These are phyloP conservation scores for Pipistrellus kuhlii DNA, from an alignment of 2,797 vertebrate genomes.

Conservation along the genomic window DNA sequence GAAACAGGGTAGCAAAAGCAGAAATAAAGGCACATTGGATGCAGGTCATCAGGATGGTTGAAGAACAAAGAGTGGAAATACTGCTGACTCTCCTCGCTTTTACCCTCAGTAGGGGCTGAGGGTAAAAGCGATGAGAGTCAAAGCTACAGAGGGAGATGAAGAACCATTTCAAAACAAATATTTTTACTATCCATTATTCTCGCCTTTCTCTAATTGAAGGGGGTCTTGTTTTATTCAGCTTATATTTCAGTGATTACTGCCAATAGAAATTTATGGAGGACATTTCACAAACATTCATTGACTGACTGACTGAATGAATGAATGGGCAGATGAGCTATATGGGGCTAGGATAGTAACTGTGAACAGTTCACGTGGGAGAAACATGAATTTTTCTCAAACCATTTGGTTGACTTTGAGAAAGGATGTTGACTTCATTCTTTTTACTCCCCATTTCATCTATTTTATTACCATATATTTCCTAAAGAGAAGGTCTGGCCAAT, in stretches of 20 bases:
- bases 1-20: neutral
- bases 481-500: constrained; percentile 77
- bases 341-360: neutral
- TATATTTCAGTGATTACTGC: neutral
- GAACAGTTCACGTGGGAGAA: neutral
- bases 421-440: constrained; percentile 74
- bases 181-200: neutral
- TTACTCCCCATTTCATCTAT: constrained; percentile 69
- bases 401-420: constrained; percentile 64
- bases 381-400: constrained; percentile 43
- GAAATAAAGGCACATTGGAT: neutral
- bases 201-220: neutral
- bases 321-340: neutral
- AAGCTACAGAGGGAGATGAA: neutral
- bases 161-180: neutral
- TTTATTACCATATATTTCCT: constrained; percentile 80
- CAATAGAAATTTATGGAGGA: neutral
- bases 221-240: neutral
- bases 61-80: accelerated
- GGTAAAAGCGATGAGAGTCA: accelerated
- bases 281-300: neutral
- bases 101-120: neutral
- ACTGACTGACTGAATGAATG: neutral
- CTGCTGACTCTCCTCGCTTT: too few relatives aligned
- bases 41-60: neutral